phyloP scores from a whole-genome alignment of 2,888 invertebrate genomes.

The Dryobota labecula region DNA sequence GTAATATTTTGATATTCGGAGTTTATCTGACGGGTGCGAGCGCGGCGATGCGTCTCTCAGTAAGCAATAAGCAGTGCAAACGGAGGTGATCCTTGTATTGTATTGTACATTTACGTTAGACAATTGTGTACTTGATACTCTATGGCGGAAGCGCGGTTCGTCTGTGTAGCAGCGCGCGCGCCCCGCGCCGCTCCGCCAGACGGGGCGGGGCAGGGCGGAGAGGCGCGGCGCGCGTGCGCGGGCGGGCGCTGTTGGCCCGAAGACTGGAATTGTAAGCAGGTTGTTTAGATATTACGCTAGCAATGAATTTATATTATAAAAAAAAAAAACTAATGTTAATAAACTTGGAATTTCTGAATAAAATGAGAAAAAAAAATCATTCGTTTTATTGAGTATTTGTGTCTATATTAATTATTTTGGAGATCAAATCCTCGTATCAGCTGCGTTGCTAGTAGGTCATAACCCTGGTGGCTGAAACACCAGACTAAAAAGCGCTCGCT shows the following conservation, averaged over 20 bases:
- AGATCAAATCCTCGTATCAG: background rate
- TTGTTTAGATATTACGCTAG: slow-evolving; percentile 85
- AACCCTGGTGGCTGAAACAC: background rate
- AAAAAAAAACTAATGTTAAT: slow-evolving; percentile 79
- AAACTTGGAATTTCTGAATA: slow-evolving; percentile 85
- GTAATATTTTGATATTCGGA: slow-evolving; percentile 84
- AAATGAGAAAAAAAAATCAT: slow-evolving; percentile 73
- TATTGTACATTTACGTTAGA: slow-evolving; percentile 70
- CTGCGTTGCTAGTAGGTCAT: background rate
- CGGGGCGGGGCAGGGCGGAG: slow-evolving; percentile 31
- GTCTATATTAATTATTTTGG: background rate
- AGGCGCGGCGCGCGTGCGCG: slow-evolving; percentile 45
- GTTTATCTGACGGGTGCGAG: slow-evolving; percentile 76
- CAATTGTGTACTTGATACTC: slow-evolving; percentile 70
- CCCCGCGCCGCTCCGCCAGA: slow-evolving; percentile 4
- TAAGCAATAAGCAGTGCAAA: slow-evolving; percentile 85
- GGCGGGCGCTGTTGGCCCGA: slow-evolving; percentile 58
- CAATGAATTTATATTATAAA: slow-evolving; percentile 84
- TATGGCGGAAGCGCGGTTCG: slow-evolving; percentile 66
- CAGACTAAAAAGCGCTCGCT: too few relatives aligned
- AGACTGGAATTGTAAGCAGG: slow-evolving; percentile 84
- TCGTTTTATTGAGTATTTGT: slow-evolving; percentile 70
- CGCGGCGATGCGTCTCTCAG: slow-evolving; percentile 59
- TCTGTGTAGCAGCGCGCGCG: slow-evolving; percentile 40
- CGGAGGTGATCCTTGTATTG: slow-evolving; percentile 75